Conservation (phyloP, 1,140 invertebrate species). For the Radopholus similis region DNA sequence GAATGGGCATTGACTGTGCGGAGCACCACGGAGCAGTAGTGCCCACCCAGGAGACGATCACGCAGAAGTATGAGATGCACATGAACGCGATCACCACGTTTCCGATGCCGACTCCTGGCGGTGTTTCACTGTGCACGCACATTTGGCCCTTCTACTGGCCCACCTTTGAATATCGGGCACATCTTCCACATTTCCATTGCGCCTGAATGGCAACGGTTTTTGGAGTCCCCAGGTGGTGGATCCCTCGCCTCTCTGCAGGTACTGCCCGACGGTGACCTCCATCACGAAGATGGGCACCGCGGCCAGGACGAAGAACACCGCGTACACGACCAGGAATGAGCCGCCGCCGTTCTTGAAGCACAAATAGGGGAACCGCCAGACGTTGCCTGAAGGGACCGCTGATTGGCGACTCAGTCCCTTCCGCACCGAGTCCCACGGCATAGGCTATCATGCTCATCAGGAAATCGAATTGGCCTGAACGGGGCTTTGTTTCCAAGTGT, state of each 20-base stretch:
- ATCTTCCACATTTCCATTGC: constrained; percentile 74
- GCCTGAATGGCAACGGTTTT: constrained; percentile 59
- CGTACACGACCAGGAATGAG: constrained; percentile 58
- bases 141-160: neutral
- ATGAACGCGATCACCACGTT: constrained; percentile 60
- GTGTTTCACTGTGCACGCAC: neutral
- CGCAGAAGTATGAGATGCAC: constrained; percentile 79
- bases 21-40: no score
- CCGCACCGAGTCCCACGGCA: constrained; percentile 72
- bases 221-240: constrained; percentile 66
- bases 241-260: constrained; percentile 69
- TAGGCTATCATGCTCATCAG: constrained; percentile 70
- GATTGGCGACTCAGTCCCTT: constrained; percentile 22
- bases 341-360: constrained; percentile 64
- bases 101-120: constrained; percentile 57
- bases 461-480: constrained; percentile 43
- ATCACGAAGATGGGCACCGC: constrained; percentile 73
- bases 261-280: constrained; percentile 74
- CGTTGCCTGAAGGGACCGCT: constrained; percentile 61
- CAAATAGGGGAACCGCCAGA: constrained; percentile 64
- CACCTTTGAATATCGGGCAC: constrained; percentile 75
- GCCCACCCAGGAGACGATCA: constrained; percentile 90
- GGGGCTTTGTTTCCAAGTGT: constrained; percentile 2
- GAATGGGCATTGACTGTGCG: no score
- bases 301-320: constrained; percentile 60